Evolutionary conservation across 2,888 invertebrate species (phyloP).

Genomic region (Gymnosoma rotundatum): DNA sequence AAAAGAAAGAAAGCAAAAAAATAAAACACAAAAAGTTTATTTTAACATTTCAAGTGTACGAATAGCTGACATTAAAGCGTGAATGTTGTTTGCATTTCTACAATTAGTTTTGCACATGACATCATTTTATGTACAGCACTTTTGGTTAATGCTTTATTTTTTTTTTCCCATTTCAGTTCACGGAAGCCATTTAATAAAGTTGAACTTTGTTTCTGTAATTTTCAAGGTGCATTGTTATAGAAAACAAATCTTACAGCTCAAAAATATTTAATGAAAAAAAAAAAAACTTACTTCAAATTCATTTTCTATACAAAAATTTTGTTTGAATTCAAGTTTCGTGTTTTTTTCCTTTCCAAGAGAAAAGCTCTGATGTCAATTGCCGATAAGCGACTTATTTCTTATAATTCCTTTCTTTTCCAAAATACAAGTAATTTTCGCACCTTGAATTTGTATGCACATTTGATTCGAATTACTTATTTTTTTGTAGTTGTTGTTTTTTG

Average conservation of each 20-base stretch:
- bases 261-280: conserved; percentile 8
- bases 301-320: conserved; percentile 13
- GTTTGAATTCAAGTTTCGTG: neutral
- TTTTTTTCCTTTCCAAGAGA: neutral
- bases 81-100: conserved; percentile 10
- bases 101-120: conserved; percentile 62
- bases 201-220: conserved; percentile 64
- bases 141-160: conserved; percentile 22
- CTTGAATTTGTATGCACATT: conserved; percentile 34
- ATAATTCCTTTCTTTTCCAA: conserved; percentile 23
- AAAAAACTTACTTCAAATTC: conserved; percentile 22
- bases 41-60: conserved; percentile 42
- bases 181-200: conserved; percentile 65
- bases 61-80: conserved; percentile 35
- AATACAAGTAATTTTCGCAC: conserved; percentile 66
- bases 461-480: conserved; percentile 6
- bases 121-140: conserved; percentile 47
- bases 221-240: conserved; percentile 68
- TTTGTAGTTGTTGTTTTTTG: neutral
- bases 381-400: conserved; percentile 58
- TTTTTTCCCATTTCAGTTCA: conserved; percentile 39
- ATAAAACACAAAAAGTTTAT: neutral
- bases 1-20: no score
- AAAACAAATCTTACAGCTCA: conserved; percentile 33
- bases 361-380: conserved; percentile 60